These are phyloP conservation scores for Nothocercus nigrocapillus DNA, from an alignment of 2,113 vertebrate genomes.

Conservation along the genomic window DNA sequence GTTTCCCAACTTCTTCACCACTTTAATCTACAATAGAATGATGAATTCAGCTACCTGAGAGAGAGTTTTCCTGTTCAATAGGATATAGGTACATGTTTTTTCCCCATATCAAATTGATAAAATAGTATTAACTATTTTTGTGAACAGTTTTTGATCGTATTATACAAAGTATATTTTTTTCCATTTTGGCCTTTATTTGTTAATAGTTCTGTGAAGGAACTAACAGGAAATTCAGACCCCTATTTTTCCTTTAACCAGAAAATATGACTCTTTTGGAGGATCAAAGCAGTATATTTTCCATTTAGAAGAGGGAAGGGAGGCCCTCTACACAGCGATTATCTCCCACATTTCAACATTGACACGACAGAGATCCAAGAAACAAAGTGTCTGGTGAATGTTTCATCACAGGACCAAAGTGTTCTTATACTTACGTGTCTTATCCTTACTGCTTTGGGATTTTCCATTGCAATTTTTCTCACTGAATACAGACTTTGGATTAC, in stretches of 20 bases:
- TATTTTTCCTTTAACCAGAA: neutral
- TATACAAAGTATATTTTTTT: neutral
- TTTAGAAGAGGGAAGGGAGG: neutral
- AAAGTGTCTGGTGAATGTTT: neutral
- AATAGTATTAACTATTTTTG: neutral
- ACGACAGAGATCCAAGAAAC: neutral
- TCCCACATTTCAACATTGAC: neutral
- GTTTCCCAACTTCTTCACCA: neutral
- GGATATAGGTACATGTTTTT: neutral
- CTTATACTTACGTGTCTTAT: neutral
- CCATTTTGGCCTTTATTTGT: neutral
- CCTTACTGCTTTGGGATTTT: neutral
- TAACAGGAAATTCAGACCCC: neutral
- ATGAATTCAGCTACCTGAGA: neutral
- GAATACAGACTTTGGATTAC: neutral
- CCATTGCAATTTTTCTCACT: neutral
- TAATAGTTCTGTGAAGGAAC: neutral
- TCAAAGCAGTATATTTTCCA: neutral
- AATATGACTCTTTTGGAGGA: neutral
- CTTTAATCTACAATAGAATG: neutral
- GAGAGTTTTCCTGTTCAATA: neutral
- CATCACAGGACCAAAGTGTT: neutral
- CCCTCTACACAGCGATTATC: neutral
- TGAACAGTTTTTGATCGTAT: neutral
- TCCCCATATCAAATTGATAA: neutral